These are phyloP conservation scores for Bombus waltoni DNA, from an alignment of 1,140 invertebrate genomes.

Conservation along the genomic window DNA sequence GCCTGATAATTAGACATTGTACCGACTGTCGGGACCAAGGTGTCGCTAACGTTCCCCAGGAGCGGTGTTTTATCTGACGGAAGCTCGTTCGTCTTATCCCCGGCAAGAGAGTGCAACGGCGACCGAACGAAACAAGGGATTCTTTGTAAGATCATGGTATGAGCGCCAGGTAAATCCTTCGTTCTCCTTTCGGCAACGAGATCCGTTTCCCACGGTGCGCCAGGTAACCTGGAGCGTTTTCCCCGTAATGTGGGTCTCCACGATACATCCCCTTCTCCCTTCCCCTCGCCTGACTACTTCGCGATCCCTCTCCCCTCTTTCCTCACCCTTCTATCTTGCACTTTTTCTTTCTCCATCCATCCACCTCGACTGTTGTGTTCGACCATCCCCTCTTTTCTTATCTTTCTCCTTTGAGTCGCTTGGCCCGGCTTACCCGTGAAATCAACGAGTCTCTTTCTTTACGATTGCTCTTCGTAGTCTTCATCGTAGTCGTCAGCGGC, in stretches of 20 bases:
- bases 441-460: conserved; percentile 3
- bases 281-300: neutral
- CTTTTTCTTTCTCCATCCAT: neutral
- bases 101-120: neutral
- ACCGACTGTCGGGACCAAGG: neutral
- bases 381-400: neutral
- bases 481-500: neutral
- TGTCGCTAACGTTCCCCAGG: conserved; percentile 39
- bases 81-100: conserved; percentile 4
- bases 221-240: conserved; percentile 70
- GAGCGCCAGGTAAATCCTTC: conserved; percentile 62
- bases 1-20: neutral
- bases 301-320: neutral
- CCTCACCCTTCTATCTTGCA: neutral
- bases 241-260: conserved; percentile 40
- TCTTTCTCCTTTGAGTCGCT: neutral
- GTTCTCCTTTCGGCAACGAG: conserved; percentile 67
- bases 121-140: conserved; percentile 57
- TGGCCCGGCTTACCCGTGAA: conserved; percentile 6
- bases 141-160: conserved; percentile 65
- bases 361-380: neutral
- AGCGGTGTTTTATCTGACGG: conserved; percentile 28
- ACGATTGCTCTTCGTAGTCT: neutral
- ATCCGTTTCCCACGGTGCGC: conserved; percentile 76
- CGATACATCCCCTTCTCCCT: conserved; percentile 13